Evolutionary conservation across 2,888 invertebrate genomes (phyloP), one percentile per base, ranked within the genome.

Genomic region (Platycnemis pennipes): DNA sequence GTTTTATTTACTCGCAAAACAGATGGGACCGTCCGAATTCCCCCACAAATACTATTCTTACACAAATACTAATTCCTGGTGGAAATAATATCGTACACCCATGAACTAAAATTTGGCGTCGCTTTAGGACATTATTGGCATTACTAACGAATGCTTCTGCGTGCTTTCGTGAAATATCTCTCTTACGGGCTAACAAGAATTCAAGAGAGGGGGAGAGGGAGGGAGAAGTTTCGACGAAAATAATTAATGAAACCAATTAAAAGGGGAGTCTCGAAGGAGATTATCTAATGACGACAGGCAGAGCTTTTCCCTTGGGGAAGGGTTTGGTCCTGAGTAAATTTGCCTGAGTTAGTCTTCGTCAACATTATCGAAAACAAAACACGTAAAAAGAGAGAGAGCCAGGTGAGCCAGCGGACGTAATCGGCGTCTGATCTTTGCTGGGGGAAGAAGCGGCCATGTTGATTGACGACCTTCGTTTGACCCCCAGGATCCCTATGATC

Each of bases 191-290:
- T 16, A 53, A 53, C 53, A 13, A 53, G 49, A 22, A 26, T 63
- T n/a, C n/a, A 26, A 63, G 22, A 26, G 22, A 63, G n/a, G 26
- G 56, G 11, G 22, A 22, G 13, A 8, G 69, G 31, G 69, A 69
- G 69, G 11, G 77, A 13, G 77, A 13, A 2, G 37, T 37, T 77
- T 77, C 37, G 11, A 3, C 37, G 11, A 37, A 77, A 77, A 77
- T 77, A 77, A 77, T 77, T 77, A 77, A 77, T 77, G 77, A 77
- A 77, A 11, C 77, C 77, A 77, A 77, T 77, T 77, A 77, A 77
- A 77, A 69, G 37, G 77, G 37, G 37, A 77, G 77, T 37, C 77
- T 37, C 77, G 37, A 77, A 37, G 77, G 37, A 77, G 77, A 77
- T 31, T 77, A 77, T 77, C 77, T 77, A 77, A 77, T 37, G 77